A percentile compares a stretch with the other conserved stretches of the same genome.
Evolutionary conservation across 2,888 invertebrate genomes (phyloP).

Genomic region (Rhaphigaster nebulosa): DNA sequence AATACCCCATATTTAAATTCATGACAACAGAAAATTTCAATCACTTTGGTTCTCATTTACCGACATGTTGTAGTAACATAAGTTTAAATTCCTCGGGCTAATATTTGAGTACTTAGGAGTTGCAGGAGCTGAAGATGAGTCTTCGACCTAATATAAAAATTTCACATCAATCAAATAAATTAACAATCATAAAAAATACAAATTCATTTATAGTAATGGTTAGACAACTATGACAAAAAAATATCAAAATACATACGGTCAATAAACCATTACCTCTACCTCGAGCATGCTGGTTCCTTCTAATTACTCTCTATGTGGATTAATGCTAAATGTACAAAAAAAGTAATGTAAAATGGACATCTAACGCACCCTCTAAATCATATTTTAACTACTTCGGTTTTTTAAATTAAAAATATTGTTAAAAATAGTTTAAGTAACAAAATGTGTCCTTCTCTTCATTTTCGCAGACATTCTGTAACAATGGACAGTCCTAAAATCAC

Average conservation of each 20-base stretch:
- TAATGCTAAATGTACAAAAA: too few species aligned
- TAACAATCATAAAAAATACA: neutral
- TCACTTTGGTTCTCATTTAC: constrained; percentile 50
- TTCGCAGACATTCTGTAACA: too few species aligned
- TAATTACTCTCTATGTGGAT: too few species aligned
- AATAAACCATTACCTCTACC: neutral
- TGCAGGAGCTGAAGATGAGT: constrained; percentile 38
- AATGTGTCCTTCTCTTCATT: too few species aligned
- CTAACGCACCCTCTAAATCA: too few species aligned
- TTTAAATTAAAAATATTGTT: too few species aligned
- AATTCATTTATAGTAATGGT: neutral
- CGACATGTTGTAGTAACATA: constrained; percentile 48
- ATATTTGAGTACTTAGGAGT: constrained; percentile 47
- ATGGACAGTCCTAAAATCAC: too few species aligned
- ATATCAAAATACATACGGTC: neutral
- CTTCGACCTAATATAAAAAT: constrained; percentile 48
- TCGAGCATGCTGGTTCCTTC: too few species aligned
- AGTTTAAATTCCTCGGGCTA: constrained; percentile 51
- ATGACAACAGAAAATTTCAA: neutral
- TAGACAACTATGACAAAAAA: neutral
- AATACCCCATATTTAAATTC: neutral
- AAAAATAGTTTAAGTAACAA: too few species aligned
- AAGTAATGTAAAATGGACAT: too few species aligned
- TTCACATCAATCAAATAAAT: neutral
- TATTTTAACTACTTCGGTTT: too few species aligned